These are phyloP conservation scores for Drosophila subpulchrella DNA, from an alignment of 1,140 invertebrate genomes.

Conservation along the genomic window DNA sequence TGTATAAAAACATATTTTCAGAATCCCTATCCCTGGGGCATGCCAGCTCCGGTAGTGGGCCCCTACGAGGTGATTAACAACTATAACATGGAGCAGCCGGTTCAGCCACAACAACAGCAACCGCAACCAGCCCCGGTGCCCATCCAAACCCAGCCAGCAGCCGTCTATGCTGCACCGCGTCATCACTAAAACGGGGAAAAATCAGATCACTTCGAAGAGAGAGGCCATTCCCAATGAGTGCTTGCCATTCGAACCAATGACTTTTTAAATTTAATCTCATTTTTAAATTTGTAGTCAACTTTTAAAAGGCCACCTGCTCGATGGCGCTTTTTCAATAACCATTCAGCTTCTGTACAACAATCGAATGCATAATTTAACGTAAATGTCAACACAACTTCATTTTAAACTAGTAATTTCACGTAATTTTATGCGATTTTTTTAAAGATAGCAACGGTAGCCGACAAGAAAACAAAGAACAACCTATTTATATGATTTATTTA, in stretches of 20 bases:
- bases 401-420: constrained; percentile 61
- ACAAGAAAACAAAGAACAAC: constrained; percentile 12
- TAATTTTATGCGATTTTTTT: constrained; percentile 53
- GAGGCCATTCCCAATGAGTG: neutral
- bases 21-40: constrained; percentile 51
- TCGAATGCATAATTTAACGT: constrained; percentile 34
- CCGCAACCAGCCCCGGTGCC: neutral
- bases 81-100: constrained; percentile 27
- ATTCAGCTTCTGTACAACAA: constrained; percentile 5
- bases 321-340: neutral
- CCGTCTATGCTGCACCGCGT: constrained; percentile 32
- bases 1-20: neutral
- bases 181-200: constrained; percentile 37
- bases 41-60: constrained; percentile 31
- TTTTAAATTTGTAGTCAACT: constrained; percentile 18
- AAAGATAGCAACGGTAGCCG: constrained; percentile 2
- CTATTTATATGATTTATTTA: constrained; percentile 58
- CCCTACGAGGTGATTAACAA: constrained; percentile 41
- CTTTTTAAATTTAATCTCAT: constrained; percentile 15
- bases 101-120: constrained; percentile 2
- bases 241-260: constrained; percentile 5
- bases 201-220: constrained; percentile 1
- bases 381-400: constrained; percentile 32
- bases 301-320: constrained; percentile 9
- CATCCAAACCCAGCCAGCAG: constrained; percentile 20